phyloP scores from a whole-genome alignment of 92 coral and sea anemone genomes.

The Porites cylindrica region DNA sequence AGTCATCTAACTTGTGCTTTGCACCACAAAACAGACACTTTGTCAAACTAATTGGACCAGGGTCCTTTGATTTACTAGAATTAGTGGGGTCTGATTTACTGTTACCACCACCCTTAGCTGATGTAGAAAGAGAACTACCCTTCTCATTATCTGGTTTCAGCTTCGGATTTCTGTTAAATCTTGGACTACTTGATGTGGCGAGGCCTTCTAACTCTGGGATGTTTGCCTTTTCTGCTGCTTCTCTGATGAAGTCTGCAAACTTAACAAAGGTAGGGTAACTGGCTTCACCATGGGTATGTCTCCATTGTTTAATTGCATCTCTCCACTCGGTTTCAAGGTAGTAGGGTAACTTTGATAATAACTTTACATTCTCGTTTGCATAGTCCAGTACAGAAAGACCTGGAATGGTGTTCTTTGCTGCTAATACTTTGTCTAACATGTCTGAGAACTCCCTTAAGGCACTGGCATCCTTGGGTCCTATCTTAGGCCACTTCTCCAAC shows the following conservation, averaged over 20 bases:
- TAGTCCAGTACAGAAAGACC: not conserved
- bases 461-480: not conserved
- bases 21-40: too few species aligned
- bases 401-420: not conserved
- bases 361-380: not conserved
- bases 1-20: not conserved
- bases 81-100: too few species aligned
- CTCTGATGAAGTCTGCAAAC: not conserved
- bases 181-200: not conserved
- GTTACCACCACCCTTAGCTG: not conserved
- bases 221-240: not conserved
- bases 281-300: not conserved
- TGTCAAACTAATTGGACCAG: too few species aligned
- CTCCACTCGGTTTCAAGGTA: not conserved
- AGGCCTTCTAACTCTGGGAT: not conserved
- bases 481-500: slow-evolving; percentile 28
- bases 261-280: not conserved
- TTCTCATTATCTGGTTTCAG: too few species aligned
- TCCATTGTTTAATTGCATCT: not conserved
- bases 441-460: not conserved
- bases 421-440: not conserved
- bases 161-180: not conserved
- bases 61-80: too few species aligned
- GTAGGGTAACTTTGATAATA: not conserved
- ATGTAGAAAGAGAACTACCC: not conserved